phyloP scores from a whole-genome alignment of 2,113 vertebrate species.

The Tupaia tana region DNA sequence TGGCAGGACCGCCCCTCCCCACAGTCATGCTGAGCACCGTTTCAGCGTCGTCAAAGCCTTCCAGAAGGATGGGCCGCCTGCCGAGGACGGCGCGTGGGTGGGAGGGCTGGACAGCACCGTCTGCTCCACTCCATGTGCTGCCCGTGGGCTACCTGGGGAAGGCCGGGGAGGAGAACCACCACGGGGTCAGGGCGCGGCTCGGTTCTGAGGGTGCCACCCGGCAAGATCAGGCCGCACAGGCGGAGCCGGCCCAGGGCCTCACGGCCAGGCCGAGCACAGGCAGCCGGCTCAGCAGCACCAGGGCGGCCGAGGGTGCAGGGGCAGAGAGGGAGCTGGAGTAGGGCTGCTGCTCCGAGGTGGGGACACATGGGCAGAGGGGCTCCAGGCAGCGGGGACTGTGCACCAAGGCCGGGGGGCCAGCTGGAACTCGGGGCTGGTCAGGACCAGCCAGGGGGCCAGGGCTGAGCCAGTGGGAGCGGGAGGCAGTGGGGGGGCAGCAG shows the following conservation, averaged over 20 bases:
- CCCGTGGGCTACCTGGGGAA: slow-evolving; percentile 61
- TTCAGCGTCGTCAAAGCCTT: slow-evolving; percentile 53
- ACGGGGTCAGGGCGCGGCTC: too few species aligned
- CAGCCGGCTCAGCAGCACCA: neutral
- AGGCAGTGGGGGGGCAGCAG: too few species aligned
- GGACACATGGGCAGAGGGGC: neutral
- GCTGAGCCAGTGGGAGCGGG: neutral
- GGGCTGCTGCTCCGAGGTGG: neutral
- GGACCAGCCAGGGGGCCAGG: neutral
- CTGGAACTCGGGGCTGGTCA: neutral
- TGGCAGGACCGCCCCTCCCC: too few species aligned
- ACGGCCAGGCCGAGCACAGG: neutral
- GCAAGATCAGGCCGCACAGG: neutral
- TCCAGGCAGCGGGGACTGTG: neutral
- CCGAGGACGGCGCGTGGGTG: neutral
- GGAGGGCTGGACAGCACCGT: neutral
- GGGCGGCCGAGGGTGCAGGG: too few species aligned
- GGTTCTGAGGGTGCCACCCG: neutral
- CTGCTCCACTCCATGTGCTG: neutral
- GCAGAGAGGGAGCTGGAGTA: neutral
- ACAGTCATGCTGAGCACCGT: neutral
- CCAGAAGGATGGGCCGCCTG: slow-evolving; percentile 29
- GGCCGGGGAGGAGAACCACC: neutral
- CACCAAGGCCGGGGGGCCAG: neutral
- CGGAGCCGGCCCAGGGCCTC: neutral